Evolutionary conservation across 2,113 vertebrate species (phyloP).

Genomic region (Cervus canadensis): DNA sequence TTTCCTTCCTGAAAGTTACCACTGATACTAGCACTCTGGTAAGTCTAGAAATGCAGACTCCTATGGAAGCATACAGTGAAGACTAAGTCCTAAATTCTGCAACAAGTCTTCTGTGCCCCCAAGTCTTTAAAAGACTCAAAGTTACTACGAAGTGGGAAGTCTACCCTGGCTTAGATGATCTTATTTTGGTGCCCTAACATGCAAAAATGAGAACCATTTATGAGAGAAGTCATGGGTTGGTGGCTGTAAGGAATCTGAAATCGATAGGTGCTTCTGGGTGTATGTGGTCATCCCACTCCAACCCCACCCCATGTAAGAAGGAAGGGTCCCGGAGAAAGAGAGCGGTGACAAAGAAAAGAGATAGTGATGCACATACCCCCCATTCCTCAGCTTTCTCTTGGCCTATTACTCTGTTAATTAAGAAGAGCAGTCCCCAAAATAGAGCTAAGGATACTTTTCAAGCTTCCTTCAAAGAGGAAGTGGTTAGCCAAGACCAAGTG

Average conservation of each 20-base stretch:
- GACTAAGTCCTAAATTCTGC: background rate
- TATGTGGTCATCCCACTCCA: background rate
- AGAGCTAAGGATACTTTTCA: background rate
- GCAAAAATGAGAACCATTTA: background rate
- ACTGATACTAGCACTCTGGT: background rate
- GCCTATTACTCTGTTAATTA: background rate
- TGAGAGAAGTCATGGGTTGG: background rate
- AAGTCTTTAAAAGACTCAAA: background rate
- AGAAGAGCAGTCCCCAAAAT: background rate
- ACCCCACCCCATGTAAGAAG: too few species aligned
- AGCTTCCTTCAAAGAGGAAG: constrained; percentile 27
- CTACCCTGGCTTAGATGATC: background rate
- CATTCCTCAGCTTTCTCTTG: background rate
- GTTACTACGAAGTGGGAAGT: background rate
- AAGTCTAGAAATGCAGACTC: background rate
- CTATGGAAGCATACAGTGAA: background rate
- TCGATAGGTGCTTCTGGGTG: fast-evolving
- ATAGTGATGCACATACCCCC: background rate
- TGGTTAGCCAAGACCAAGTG: background rate
- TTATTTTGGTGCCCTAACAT: background rate
- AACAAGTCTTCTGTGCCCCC: background rate
- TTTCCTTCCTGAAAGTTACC: constrained; percentile 13
- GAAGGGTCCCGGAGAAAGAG: background rate
- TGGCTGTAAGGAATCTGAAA: background rate
- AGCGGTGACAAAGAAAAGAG: background rate